Conservation (phyloP, 2,888 invertebrate genomes). For the Drosophila basisetae region DNA sequence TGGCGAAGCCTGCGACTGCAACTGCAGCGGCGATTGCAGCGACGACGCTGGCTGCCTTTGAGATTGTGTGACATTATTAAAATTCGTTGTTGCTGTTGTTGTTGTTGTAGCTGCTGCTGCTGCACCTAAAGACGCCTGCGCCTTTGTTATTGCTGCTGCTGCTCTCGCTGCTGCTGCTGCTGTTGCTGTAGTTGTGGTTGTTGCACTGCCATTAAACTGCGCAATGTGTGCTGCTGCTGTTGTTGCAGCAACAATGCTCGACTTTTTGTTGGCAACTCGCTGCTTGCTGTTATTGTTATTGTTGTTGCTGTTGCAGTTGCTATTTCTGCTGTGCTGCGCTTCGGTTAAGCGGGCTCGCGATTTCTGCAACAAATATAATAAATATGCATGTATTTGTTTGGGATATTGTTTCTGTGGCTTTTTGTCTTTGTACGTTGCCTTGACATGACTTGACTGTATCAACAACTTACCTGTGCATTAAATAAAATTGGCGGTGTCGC, state of each 20-base stretch:
- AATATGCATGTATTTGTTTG: not conserved
- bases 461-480: constrained; percentile 83
- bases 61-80: constrained; percentile 81
- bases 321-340: constrained; percentile 56
- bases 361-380: constrained; percentile 65
- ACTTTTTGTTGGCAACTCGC: constrained; percentile 47
- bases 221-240: constrained; percentile 38
- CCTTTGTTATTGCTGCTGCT: constrained; percentile 58
- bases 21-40: constrained; percentile 64
- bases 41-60: constrained; percentile 64
- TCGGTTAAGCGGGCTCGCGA: constrained; percentile 80
- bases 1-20: constrained; percentile 64
- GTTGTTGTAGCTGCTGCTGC: constrained; percentile 35
- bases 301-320: constrained; percentile 39
- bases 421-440: constrained; percentile 26
- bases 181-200: constrained; percentile 34
- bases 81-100: constrained; percentile 68
- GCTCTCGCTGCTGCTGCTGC: constrained; percentile 37
- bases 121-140: constrained; percentile 76
- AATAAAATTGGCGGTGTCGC: constrained; percentile 84
- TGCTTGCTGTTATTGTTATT: constrained; percentile 50
- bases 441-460: constrained; percentile 27
- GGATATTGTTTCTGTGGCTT: constrained; percentile 32
- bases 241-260: constrained; percentile 57
- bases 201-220: constrained; percentile 62